Percentiles rank a stretch among this genome's conserved stretches.
These are phyloP conservation scores for Pelvicachromis taeniatus DNA, from an alignment of 2,113 vertebrate genomes.

Conservation along the genomic window DNA sequence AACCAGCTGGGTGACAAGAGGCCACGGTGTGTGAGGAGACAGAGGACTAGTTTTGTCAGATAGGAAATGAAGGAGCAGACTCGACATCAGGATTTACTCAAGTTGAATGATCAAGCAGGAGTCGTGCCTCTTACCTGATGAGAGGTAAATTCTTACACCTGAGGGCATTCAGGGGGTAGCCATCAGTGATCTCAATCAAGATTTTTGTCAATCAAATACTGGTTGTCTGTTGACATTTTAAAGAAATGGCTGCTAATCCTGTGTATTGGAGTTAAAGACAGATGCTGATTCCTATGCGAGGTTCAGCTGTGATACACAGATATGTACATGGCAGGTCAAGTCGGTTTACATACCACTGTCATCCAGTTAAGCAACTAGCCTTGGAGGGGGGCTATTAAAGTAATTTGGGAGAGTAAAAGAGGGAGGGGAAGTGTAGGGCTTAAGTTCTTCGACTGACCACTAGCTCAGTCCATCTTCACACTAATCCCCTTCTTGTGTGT, in stretches of 20 bases:
- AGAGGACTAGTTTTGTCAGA: constrained; percentile 40
- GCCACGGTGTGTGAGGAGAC: constrained; percentile 39
- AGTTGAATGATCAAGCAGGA: constrained; percentile 16
- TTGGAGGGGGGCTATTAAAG: neutral
- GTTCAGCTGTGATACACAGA: neutral
- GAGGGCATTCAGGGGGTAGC: neutral
- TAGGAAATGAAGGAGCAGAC: constrained; percentile 46
- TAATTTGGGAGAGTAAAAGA: neutral
- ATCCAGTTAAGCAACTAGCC: neutral
- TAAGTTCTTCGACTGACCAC: neutral
- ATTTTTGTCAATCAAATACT: neutral
- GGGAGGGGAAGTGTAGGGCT: neutral
- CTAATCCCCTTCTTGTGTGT: neutral
- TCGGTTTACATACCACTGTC: neutral
- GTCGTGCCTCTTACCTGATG: constrained; percentile 1
- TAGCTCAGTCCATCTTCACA: neutral
- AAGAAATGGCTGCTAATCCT: neutral
- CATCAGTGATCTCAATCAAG: neutral
- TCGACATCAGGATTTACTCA: constrained; percentile 55
- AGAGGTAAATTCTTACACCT: constrained; percentile 25
- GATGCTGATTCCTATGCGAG: neutral
- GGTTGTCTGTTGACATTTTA: neutral
- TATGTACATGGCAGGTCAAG: neutral
- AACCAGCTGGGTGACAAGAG: constrained; percentile 63
- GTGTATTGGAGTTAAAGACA: neutral